Evolutionary conservation across 2,888 invertebrate genomes (phyloP).

Genomic region (Pantelozetes paolii): DNA sequence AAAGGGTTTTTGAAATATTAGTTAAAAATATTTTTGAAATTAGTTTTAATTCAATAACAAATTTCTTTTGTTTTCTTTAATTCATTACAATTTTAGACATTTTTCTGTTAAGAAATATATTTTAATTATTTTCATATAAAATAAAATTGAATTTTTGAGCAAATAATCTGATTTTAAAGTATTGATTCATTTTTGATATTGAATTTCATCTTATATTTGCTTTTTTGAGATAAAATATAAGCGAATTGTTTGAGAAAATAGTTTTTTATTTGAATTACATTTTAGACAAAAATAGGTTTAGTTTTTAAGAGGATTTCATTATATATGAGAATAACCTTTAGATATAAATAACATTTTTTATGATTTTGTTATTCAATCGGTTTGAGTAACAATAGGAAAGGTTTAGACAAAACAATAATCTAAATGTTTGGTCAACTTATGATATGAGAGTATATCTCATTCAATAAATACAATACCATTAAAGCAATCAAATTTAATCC

Average conservation of each 20-base stretch:
- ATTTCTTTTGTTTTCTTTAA: too few relatives aligned
- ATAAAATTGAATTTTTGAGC: too few relatives aligned
- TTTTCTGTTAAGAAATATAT: too few relatives aligned
- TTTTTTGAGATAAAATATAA: not conserved
- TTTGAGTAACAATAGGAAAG: not conserved
- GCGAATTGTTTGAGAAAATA: not conserved
- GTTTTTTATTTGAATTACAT: constrained; percentile 1
- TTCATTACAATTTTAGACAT: too few relatives aligned
- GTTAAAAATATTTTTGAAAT: too few relatives aligned
- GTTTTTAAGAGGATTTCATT: not conserved
- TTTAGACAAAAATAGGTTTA: not conserved
- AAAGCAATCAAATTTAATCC: constrained; percentile 14
- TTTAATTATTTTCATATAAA: too few relatives aligned
- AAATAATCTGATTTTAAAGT: not conserved
- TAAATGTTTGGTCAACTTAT: not conserved
- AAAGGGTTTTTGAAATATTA: too few relatives aligned
- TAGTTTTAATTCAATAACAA: too few relatives aligned
- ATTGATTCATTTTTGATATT: not conserved
- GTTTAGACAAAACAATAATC: not conserved
- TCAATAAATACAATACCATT: not conserved
- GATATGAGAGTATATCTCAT: constrained; percentile 11
- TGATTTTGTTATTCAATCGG: too few relatives aligned
- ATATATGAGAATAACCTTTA: not conserved
- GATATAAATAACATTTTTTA: not conserved
- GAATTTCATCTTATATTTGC: not conserved